Conservation (phyloP, 2,113 vertebrate species). For the Ariopsis seemanni region DNA sequence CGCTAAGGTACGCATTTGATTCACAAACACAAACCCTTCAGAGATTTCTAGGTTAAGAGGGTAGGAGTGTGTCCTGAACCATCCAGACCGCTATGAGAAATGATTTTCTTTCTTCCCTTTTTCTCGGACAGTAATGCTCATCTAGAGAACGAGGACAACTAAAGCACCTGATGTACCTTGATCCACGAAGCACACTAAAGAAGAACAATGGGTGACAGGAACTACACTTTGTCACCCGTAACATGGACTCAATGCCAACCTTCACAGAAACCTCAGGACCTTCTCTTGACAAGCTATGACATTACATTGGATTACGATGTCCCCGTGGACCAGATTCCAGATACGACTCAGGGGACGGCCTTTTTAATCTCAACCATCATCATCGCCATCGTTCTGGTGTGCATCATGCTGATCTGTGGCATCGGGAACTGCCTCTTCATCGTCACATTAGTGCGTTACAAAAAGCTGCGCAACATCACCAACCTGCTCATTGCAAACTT, state of each 20-base stretch:
- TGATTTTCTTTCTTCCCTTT: background rate
- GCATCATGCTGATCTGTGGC: constrained; percentile 58
- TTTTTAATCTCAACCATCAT: constrained; percentile 89
- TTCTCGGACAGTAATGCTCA: background rate
- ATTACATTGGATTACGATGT: constrained; percentile 79
- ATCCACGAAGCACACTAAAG: background rate
- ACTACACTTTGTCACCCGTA: constrained; percentile 18
- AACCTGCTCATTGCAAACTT: constrained; percentile 95
- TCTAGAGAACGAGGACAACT: background rate
- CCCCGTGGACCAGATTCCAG: constrained; percentile 80
- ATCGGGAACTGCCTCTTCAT: constrained; percentile 74
- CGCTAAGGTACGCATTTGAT: background rate
- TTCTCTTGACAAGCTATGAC: constrained; percentile 65
- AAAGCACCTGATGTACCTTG: background rate
- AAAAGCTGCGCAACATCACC: constrained; percentile 93
- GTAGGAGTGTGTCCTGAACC: background rate
- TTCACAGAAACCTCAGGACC: constrained; percentile 8
- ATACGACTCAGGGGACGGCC: constrained; percentile 85
- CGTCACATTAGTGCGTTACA: constrained; percentile 83
- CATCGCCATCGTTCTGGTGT: constrained; percentile 79
- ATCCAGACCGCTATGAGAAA: background rate
- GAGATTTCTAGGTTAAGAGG: background rate
- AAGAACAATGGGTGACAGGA: constrained; percentile 52
- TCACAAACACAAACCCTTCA: too few relatives aligned
- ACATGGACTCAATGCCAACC: constrained; percentile 25